Conservation (phyloP, 2,797 vertebrate species). For the Nyctalus aviator region DNA sequence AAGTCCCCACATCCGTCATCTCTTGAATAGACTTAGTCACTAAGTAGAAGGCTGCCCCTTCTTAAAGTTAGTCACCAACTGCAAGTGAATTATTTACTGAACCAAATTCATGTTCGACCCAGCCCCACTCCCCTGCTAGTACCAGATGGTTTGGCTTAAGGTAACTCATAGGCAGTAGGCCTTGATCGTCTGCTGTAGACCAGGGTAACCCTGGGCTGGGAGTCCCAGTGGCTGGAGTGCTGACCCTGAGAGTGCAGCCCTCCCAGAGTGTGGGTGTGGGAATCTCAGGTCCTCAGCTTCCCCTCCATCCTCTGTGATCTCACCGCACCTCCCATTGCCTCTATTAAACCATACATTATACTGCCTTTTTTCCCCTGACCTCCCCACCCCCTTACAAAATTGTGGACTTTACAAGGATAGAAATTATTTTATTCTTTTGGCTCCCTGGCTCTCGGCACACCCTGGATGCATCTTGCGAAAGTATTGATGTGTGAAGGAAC, state of each 20-base stretch:
- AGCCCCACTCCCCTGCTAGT: fast-evolving
- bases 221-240: neutral
- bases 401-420: neutral
- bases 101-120: neutral
- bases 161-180: neutral
- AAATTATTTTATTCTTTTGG: neutral
- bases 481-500: slow-evolving; percentile 11
- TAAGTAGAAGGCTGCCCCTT: neutral
- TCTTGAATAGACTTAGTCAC: neutral
- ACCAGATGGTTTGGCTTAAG: neutral
- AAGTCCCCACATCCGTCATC: neutral
- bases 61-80: neutral
- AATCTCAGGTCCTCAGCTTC: neutral
- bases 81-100: neutral
- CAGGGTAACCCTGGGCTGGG: neutral
- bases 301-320: neutral
- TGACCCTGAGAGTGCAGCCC: neutral
- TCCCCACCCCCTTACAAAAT: neutral
- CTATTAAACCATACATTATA: neutral
- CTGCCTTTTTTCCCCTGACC: neutral
- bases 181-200: neutral
- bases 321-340: neutral
- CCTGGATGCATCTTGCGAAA: neutral
- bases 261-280: neutral
- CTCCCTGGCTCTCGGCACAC: neutral